Evolutionary conservation across 2,888 invertebrate genomes (phyloP).

Genomic region (Cheilosia grossa): DNA sequence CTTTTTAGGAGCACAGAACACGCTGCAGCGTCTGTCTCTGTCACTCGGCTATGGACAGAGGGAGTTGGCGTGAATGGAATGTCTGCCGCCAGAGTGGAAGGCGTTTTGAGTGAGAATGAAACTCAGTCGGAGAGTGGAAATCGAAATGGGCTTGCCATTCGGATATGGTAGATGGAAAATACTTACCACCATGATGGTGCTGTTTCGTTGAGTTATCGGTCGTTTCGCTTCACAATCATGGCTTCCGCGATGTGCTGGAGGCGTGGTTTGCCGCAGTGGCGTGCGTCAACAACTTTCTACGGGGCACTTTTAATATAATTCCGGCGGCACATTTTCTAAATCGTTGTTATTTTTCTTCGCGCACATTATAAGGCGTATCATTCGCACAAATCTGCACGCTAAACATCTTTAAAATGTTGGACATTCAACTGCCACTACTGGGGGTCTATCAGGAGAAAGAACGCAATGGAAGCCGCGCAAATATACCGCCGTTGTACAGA

Average conservation of each 20-base stretch:
- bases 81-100: constrained; percentile 60
- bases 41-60: not conserved
- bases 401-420: not conserved
- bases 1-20: constrained; percentile 62
- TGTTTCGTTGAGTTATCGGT: constrained; percentile 81
- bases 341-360: not conserved
- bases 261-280: constrained; percentile 80
- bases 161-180: constrained; percentile 76
- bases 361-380: constrained; percentile 2
- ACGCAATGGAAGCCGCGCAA: constrained; percentile 9
- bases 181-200: constrained; percentile 72
- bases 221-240: constrained; percentile 82
- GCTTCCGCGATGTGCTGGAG: constrained; percentile 81
- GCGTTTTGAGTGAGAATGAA: constrained; percentile 59
- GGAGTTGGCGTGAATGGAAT: constrained; percentile 28
- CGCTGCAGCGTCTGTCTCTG: not conserved
- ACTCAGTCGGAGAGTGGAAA: constrained; percentile 44
- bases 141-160: constrained; percentile 62
- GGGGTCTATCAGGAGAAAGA: not conserved
- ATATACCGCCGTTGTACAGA: constrained; percentile 28
- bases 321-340: constrained; percentile 21
- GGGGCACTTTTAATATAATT: not conserved
- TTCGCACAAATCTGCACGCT: not conserved
- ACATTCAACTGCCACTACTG: not conserved
- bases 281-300: constrained; percentile 57